Evolutionary conservation across 2,113 vertebrate species (phyloP), one percentile per base, ranked within the genome.

Genomic region (Cyprinodon tularosa): DNA sequence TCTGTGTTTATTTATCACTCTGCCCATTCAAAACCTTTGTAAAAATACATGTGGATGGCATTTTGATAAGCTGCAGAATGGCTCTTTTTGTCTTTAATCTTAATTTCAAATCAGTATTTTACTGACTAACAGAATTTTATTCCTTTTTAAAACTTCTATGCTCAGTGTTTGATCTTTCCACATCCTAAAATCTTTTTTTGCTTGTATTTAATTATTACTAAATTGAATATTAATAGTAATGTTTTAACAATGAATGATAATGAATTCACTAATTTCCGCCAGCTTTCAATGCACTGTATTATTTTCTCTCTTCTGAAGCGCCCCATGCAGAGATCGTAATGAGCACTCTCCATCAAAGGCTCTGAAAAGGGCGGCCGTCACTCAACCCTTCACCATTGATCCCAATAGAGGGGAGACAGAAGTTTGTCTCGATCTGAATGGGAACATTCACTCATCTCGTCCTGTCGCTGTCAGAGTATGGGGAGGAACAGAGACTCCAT

Each of bases 291-390:
- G 9, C 20, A 44, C 44, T 72, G 80, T 82, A 73, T 86, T 29
- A 64, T 83, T 76, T 50, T 68, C 64, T 75, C 12, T 78, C 59
- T 82, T 38, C 66, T 76, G n/a, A 66, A 78, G 48, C 36, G n/a
- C 81, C 75, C 72, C 72, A 15, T 86, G 68, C 84, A 93, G 90
- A 5, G 68, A 37, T 50, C 82, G 74, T 89, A 82, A 86, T 88
- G 84, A 90, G 60, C 81, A 76, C 48, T 37, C 83, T 50, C 77
- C 89, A 84, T 91, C 87, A 90, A 86, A 91, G 76, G 67, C 65
- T 59, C 59, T 71, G 75, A 59, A 91, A 88, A 89, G 89, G 77
- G 82, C 85, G 85, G 42, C 40, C 0, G 17, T 68, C 11, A 17
- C 71, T n/a, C 79, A 81, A 17, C 76, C 84, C 79, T n/a, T 64